phyloP scores from a whole-genome alignment of 2,797 vertebrate genomes.

The Spatula clypeata region DNA sequence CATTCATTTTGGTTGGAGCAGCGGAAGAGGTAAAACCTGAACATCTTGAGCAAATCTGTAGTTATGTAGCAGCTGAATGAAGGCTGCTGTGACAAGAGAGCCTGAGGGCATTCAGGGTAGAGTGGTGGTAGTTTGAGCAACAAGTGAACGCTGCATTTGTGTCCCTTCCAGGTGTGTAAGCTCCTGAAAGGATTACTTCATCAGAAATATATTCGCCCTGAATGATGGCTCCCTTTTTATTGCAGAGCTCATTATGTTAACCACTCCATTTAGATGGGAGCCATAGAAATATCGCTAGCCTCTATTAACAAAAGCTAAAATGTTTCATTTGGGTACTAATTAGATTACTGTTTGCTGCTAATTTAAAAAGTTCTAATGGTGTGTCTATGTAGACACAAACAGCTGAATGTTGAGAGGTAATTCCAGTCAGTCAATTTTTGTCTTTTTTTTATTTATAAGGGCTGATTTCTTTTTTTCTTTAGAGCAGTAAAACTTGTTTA shows the following conservation, averaged over 20 bases:
- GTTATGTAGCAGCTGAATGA: accelerated
- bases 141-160: neutral
- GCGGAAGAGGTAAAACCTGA: neutral
- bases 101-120: neutral
- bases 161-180: neutral
- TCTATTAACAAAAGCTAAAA: neutral
- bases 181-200: neutral
- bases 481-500: neutral
- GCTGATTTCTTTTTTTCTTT: neutral
- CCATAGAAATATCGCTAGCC: neutral
- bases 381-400: neutral
- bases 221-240: neutral
- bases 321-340: slow-evolving; percentile 52
- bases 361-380: neutral
- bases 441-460: neutral
- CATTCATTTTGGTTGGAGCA: accelerated
- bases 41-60: neutral
- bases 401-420: neutral
- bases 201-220: neutral
- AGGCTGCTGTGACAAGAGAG: neutral
- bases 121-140: accelerated
- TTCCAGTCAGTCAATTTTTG: neutral
- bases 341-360: neutral
- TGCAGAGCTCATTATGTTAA: neutral
- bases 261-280: neutral